A percentile compares a stretch with the other conserved stretches of the same genome.
Conservation (phyloP, 2,888 invertebrate genomes). For the Athetis lepigone region DNA sequence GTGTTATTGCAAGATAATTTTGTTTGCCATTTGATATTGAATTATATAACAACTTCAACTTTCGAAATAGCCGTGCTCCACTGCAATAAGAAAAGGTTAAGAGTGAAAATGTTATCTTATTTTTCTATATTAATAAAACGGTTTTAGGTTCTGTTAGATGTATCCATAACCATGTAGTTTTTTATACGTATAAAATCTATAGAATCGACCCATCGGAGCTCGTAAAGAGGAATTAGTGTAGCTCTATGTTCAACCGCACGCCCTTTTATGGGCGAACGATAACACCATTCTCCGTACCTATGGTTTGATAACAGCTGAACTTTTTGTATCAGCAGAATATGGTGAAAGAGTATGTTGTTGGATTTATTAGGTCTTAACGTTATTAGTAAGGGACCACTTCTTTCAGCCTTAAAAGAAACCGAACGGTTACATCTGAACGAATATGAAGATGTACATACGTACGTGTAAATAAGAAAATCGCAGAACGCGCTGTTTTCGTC, state of each 20-base stretch:
- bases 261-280: constrained; percentile 71
- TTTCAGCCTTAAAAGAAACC: too few species aligned
- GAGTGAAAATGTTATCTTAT: neutral
- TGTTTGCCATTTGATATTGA: constrained; percentile 8
- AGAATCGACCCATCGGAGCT: constrained; percentile 68
- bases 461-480: neutral
- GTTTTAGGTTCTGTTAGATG: neutral
- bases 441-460: neutral
- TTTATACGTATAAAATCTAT: constrained; percentile 57
- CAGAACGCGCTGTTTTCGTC: neutral
- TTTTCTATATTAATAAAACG: neutral
- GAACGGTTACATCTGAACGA: too few species aligned
- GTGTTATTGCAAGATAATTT: constrained; percentile 10
- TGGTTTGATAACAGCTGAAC: constrained; percentile 59
- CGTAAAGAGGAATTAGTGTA: constrained; percentile 77
- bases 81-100: neutral
- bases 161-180: constrained; percentile 31
- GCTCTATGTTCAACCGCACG: constrained; percentile 63
- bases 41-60: neutral
- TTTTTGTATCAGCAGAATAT: constrained; percentile 24
- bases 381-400: neutral
- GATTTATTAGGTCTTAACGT: constrained; percentile 20
- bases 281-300: constrained; percentile 60
- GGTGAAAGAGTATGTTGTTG: constrained; percentile 1
- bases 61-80: neutral